Evolutionary conservation across 2,113 vertebrate genomes (phyloP).

Genomic region (Rhinolophus sinicus): DNA sequence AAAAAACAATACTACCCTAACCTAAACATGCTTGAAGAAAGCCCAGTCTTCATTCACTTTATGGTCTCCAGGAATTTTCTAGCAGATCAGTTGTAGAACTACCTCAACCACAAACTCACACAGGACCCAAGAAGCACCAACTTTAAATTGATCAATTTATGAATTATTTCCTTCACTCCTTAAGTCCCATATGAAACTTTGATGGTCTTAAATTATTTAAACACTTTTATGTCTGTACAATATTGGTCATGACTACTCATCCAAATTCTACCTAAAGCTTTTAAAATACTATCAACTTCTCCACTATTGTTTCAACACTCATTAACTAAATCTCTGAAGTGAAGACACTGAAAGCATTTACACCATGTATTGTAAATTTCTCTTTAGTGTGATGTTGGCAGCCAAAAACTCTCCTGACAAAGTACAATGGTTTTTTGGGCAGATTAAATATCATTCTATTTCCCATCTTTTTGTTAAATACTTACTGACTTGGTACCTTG

Average conservation of each 20-base stretch:
- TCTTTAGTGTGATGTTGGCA: neutral
- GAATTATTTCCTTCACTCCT: neutral
- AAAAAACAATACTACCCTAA: neutral
- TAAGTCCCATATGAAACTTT: neutral
- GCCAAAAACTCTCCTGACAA: neutral
- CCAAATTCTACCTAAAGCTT: neutral
- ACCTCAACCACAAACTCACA: neutral
- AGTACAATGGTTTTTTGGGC: neutral
- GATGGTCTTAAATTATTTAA: neutral
- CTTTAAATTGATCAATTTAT: neutral
- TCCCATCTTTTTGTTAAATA: constrained; percentile 1
- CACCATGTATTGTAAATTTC: neutral
- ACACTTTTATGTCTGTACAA: neutral
- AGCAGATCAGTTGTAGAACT: neutral
- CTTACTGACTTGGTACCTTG: neutral
- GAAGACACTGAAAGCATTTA: neutral
- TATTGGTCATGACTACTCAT: neutral
- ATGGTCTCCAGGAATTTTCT: neutral
- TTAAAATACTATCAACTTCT: neutral
- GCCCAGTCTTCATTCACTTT: neutral
- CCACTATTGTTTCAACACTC: neutral
- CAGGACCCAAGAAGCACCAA: neutral
- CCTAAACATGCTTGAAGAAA: neutral
- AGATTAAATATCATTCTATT: neutral
- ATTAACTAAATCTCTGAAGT: neutral